phyloP scores from a whole-genome alignment of 2,888 invertebrate species.

The Congeria kusceri region DNA sequence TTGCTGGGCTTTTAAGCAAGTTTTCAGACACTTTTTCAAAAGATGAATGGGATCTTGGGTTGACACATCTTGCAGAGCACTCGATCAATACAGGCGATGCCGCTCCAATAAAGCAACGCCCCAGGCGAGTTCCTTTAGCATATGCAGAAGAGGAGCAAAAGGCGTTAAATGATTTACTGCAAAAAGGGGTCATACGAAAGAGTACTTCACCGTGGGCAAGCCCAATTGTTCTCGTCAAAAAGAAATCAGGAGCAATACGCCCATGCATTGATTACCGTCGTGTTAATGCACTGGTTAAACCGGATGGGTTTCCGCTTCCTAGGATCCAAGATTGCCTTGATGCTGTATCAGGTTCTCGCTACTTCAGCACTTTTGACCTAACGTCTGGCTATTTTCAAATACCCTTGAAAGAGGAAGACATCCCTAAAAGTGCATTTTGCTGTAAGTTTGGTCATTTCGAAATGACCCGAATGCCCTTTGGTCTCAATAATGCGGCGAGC shows the following conservation, averaged over 20 bases:
- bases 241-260: constrained; percentile 10
- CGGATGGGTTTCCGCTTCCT: no score
- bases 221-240: constrained; percentile 29
- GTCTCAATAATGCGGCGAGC: neutral
- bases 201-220: constrained; percentile 33
- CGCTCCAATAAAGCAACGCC: constrained; percentile 43
- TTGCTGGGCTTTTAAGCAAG: constrained; percentile 19
- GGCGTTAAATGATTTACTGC: constrained; percentile 37
- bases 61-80: constrained; percentile 41
- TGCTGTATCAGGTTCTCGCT: neutral
- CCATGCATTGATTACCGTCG: no score
- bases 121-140: constrained; percentile 44
- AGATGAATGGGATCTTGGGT: constrained; percentile 45
- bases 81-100: constrained; percentile 41
- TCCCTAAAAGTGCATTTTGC: constrained; percentile 7
- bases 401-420: constrained; percentile 2
- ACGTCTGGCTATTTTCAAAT: constrained; percentile 6
- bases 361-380: constrained; percentile 6
- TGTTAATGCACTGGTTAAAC: neutral
- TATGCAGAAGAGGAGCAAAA: constrained; percentile 46
- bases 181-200: constrained; percentile 29
- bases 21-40: constrained; percentile 41
- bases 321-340: constrained; percentile 9
- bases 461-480: constrained; percentile 10
- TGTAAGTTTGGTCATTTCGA: constrained; percentile 18